Base-by-base conservation (phyloP, 2,888 invertebrate genomes). In the Hedya salicella region DNA sequence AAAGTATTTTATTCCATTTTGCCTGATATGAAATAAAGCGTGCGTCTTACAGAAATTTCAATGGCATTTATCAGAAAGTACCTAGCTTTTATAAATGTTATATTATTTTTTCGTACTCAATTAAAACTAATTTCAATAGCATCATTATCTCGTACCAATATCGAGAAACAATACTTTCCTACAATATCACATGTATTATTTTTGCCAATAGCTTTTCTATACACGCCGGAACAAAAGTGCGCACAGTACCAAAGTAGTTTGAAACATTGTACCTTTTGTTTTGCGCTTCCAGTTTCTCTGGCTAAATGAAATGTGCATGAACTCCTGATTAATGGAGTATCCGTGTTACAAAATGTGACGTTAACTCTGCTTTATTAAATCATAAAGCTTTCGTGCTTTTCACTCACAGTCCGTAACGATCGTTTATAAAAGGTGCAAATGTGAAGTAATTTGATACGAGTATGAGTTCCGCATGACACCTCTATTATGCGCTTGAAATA, bases 371-470 rank as follows among this genome's bases (percentile, higher is more conserved):
- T 56, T 61, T 62, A 67, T 61, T 62, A 62, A 62, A 50, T 61
- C 50, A 56, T 67, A 61, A 67, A 67, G 62, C 49, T 40, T 62
- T 62, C 62, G 54, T 54, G 65, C 65, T 60, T 53, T 66, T 66
- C 61, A 66, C 42, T 61, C 42, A 65, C 25, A 25, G 39, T 49
- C 40, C 49, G 54, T 42, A 40, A 46, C 62, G 42, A 52, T 42
- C 53, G 42, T 61, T 66, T 66, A 54, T 42, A 42, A 54, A 66
- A 49, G 60, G 60, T 46, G 48, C 19, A 49, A 61, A 61, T 54
- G 54, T 54, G 46, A 40, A 25, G 30, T 53, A 14, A 66, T 66
- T 60, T 40, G 4, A 60, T 53, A 61, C 30, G 32, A 40, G 48
- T 40, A 61, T 40, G 32, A 40, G 48, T 40, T 66, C 39, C 16